A percentile compares a stretch with the other conserved stretches of the same genome.
Evolutionary conservation across 2,113 vertebrate genomes (phyloP).

Genomic region (Protobothrops mucrosquamatus): DNA sequence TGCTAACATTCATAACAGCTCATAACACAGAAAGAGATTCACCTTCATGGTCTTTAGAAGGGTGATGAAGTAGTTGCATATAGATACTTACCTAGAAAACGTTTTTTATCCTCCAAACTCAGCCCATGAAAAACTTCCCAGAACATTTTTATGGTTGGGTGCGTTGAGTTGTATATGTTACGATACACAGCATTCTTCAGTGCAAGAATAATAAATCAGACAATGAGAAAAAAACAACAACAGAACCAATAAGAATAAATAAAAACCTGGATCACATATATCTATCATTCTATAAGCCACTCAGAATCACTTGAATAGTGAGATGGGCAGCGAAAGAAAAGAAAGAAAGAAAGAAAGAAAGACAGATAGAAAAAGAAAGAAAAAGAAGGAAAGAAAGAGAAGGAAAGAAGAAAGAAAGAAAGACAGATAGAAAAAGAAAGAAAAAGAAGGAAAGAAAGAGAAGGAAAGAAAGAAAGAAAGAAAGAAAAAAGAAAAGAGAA

Average conservation of each 20-base stretch:
- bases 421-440: too few relatives aligned
- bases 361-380: too few relatives aligned
- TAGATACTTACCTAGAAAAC: slow-evolving; percentile 75
- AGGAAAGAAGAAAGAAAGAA: too few relatives aligned
- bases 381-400: too few relatives aligned
- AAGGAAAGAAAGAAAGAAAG: too few relatives aligned
- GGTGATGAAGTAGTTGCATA: not conserved
- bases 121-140: slow-evolving; percentile 82
- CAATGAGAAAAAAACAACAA: not conserved
- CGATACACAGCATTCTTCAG: slow-evolving; percentile 74
- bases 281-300: not conserved
- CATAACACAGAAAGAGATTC: not conserved
- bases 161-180: slow-evolving; percentile 61
- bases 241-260: not conserved
- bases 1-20: not conserved
- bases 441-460: too few relatives aligned
- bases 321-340: not conserved
- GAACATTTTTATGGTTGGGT: slow-evolving; percentile 75
- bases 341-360: too few relatives aligned
- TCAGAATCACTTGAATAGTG: not conserved
- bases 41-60: not conserved
- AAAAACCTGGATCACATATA: not conserved
- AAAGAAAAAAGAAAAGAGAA: too few relatives aligned
- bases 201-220: not conserved
- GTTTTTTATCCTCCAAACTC: slow-evolving; percentile 72